A percentile compares a stretch with the other conserved stretches of the same genome.
Conservation (phyloP, 2,888 invertebrate species). For the Spisula subtruncata region DNA sequence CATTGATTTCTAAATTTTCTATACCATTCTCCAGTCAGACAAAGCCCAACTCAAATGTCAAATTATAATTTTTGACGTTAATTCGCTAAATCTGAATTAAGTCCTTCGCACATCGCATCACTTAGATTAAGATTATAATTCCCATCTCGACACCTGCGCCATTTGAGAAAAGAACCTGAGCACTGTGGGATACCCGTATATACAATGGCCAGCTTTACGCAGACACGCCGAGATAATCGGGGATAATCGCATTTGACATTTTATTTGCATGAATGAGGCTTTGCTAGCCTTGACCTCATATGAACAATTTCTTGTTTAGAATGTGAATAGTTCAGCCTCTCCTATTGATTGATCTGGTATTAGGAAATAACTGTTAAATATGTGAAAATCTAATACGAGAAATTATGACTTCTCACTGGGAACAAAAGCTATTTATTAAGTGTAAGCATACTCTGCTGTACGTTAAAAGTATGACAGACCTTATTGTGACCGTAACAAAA, state of each 20-base stretch:
- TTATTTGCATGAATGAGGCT: conserved; percentile 15
- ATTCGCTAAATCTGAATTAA: conserved; percentile 65
- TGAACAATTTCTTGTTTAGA: conserved; percentile 1
- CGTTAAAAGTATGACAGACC: too few relatives aligned
- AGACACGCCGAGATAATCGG: conserved; percentile 46
- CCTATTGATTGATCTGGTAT: too few relatives aligned
- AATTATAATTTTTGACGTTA: conserved; percentile 66
- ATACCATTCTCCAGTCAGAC: not conserved
- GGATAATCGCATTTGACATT: conserved; percentile 28
- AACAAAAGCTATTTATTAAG: too few relatives aligned
- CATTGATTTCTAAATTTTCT: conserved; percentile 19
- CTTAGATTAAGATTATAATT: conserved; percentile 61
- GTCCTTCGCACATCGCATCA: conserved; percentile 57
- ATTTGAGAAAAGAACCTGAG: conserved; percentile 47
- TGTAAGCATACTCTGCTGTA: too few relatives aligned
- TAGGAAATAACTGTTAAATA: too few relatives aligned
- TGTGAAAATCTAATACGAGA: too few relatives aligned
- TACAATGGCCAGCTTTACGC: conserved; percentile 55
- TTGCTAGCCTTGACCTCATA: not conserved
- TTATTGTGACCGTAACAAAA: too few relatives aligned
- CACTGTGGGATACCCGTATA: conserved; percentile 46
- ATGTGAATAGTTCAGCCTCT: too few relatives aligned
- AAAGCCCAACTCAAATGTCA: conserved; percentile 65
- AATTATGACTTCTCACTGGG: too few relatives aligned
- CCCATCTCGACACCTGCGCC: conserved; percentile 60